A percentile compares a stretch with the other conserved stretches of the same genome.
phyloP scores from a whole-genome alignment of 2,797 vertebrate genomes.

The Scleropages formosus region DNA sequence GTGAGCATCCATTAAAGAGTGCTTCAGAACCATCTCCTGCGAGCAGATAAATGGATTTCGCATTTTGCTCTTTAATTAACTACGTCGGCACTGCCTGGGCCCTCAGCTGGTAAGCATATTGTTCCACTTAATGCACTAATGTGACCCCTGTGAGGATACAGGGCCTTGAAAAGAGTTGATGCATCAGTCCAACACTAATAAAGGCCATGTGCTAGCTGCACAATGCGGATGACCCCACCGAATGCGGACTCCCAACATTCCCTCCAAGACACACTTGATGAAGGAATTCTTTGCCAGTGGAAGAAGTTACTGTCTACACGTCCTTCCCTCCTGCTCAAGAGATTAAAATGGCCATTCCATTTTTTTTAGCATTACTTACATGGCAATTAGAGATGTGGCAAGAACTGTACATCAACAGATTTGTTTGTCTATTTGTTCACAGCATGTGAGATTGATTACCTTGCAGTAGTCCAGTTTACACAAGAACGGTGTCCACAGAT shows the following conservation, averaged over 20 bases:
- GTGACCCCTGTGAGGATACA: conserved; percentile 19
- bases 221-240: not conserved
- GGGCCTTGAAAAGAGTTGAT: not conserved
- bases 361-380: conserved; percentile 8
- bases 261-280: not conserved
- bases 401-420: too few species aligned
- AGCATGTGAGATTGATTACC: too few species aligned
- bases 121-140: conserved; percentile 25
- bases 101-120: conserved; percentile 1
- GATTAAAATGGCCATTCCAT: not conserved
- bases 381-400: conserved; percentile 19
- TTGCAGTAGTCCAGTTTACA: not conserved
- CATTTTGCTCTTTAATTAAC: conserved; percentile 28
- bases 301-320: not conserved
- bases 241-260: conserved; percentile 6
- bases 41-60: conserved; percentile 26
- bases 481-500: not conserved
- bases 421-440: not conserved
- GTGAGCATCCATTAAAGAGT: conserved; percentile 3
- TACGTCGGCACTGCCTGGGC: not conserved
- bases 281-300: not conserved
- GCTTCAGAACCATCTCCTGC: conserved; percentile 11
- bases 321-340: not conserved
- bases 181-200: conserved; percentile 18
- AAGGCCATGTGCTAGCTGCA: not conserved